Base-by-base conservation (phyloP, 2,797 vertebrate species). In the Halcyon smyrnensis region DNA sequence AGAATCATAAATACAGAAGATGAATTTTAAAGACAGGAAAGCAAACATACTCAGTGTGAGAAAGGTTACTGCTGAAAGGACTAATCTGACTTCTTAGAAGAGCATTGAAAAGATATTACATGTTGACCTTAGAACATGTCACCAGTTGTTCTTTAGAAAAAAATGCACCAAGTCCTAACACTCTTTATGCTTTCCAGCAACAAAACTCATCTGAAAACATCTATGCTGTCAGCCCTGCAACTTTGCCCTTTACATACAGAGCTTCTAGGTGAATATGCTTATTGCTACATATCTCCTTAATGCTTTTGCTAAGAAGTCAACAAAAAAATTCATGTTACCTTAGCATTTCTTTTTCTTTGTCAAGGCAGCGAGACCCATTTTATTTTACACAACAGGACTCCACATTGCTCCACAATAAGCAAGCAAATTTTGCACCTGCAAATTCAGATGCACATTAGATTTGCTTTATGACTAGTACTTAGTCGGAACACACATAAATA, bases 11-110 rank as follows among this genome's bases (percentile, higher is more conserved):
- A 95, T 28, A 92, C 74, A 97, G 84, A 95, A 89, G 89, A 94
- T 51, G 64, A 95, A 97, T 94, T 89, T 94, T 97, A 97, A 97
- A 97, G 96, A 95, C 96, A 97, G 82, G 77, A 91, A 95, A 90
- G 85, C 62, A 97, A 97, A 95, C 63, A 79, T 74, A 80, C 65
- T 96, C 93, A 80, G 21, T 91, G 89, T 96, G 68, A 96, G 80
- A 97, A 98, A 98, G 96, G 94, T 97, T 96, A 96, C 54, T 76
- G 27, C 28, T 82, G 87, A 96, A 86, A 96, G 60, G 41, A 43
- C 69, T 96, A 65, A 93, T 94, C 48, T 50, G 87, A 78, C 77
- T 90, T 93, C 84, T 95, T 63, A 85, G 54, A 93, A 96, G 76
- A 95, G 23, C 30, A 74, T 25, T n/a, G 80, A 48, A 57, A 87